Base-by-base conservation (phyloP, 2,888 invertebrate species). In the Omphaloscelis lunosa region DNA sequence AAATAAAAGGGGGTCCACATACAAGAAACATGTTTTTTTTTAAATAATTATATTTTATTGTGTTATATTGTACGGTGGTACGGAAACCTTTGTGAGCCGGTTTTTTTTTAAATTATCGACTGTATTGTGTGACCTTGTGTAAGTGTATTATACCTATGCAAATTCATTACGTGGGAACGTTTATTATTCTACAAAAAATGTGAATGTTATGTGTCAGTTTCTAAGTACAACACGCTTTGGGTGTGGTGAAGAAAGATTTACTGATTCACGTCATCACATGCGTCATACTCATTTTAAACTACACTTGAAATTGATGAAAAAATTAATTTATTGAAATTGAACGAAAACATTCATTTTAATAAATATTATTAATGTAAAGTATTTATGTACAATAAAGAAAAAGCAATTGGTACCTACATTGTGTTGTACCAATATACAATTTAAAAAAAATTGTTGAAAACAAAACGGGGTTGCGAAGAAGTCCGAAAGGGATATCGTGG, bases 201-300 rank as follows among this genome's bases (percentile, higher is more conserved):
- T 53, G 1, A 17, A 17, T 48, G n/a, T 27, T 34, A n/a, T 27
- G 20, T 58, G 73, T 73, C 17, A 34, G 1, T 69, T 12, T 29
- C 2, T 34, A 56, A 56, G 1, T 56, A n/a, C n/a, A 58, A 15
- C 0, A 41, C 17, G 9, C 9, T 48, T 74, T 39, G 39, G 23
- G 8, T n/a, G 48, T 23, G 15, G 17, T 53, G 20, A 41, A 45
- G 4, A 63, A 63, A 34, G 45, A 39, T 58, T 27, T 45, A 48
- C 4, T 56, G 27, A 48, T 23, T 75, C 17, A 20, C 29, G 15
- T 56, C 7, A 7, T 59, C 15, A 3, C 45, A 39, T n/a, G 61
- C 53, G 29, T 61, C 48, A 51, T 48, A 48, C 17, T 15, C n/a
- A 68, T 72, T 67, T 45, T 17, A 59, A 70, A 53, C n/a, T 20